phyloP scores from a whole-genome alignment of 2,888 invertebrate genomes.

The Leptarthrus brevirostris region DNA sequence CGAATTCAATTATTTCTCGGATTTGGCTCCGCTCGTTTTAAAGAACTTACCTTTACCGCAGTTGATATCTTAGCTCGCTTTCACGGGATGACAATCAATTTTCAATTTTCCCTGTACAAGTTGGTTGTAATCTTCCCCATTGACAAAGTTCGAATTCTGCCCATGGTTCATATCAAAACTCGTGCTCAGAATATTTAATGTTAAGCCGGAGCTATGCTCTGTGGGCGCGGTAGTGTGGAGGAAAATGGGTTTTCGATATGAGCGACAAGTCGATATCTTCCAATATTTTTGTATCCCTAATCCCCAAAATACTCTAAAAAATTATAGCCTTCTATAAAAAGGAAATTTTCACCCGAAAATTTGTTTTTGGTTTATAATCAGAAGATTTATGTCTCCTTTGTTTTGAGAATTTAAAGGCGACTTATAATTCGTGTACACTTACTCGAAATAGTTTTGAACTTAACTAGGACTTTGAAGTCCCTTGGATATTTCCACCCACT shows the following conservation, averaged over 20 bases:
- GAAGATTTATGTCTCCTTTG: conserved; percentile 9
- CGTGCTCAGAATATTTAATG: conserved; percentile 46
- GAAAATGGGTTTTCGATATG: conserved; percentile 44
- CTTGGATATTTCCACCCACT: too few species aligned
- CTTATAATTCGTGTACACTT: too few species aligned
- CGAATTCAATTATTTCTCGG: conserved; percentile 15
- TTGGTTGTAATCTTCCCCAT: conserved; percentile 37
- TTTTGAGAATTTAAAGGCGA: background rate
- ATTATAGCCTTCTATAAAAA: background rate
- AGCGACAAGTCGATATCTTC: conserved; percentile 22
- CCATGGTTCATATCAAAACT: conserved; percentile 47
- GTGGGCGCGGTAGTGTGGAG: conserved; percentile 6
- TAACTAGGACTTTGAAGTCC: too few species aligned
- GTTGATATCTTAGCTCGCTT: background rate
- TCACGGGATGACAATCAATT: conserved; percentile 48
- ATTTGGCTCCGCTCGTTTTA: conserved; percentile 31
- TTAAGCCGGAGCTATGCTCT: background rate
- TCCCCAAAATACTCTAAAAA: background rate
- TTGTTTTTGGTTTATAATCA: background rate
- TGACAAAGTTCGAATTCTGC: conserved; percentile 45
- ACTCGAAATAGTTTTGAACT: too few species aligned
- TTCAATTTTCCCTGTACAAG: conserved; percentile 45
- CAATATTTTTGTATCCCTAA: conserved; percentile 22
- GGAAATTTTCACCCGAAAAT: too few species aligned
- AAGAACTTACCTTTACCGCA: conserved; percentile 12